These are phyloP conservation scores for Phaethon lepturus DNA, from an alignment of 2,113 vertebrate genomes.

Conservation along the genomic window DNA sequence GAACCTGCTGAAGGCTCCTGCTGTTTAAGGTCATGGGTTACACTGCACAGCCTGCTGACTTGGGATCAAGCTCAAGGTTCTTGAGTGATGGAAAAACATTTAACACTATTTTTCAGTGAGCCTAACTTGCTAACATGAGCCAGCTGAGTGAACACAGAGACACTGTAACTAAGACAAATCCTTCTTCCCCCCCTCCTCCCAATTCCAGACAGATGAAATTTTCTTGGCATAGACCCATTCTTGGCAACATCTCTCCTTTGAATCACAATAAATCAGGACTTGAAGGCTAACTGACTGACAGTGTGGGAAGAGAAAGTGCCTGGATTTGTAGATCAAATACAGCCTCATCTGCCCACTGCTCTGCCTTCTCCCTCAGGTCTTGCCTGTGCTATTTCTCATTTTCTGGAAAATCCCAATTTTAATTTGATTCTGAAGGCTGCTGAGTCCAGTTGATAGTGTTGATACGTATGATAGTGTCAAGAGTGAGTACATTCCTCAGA, in stretches of 20 bases:
- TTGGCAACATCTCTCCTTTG: conserved; percentile 74
- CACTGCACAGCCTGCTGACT: conserved; percentile 67
- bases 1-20: conserved; percentile 35
- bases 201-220: conserved; percentile 97
- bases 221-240: conserved; percentile 85
- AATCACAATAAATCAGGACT: conserved; percentile 72
- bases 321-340: neutral
- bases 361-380: neutral
- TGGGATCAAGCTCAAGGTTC: conserved; percentile 72
- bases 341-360: neutral
- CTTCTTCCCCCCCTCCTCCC: conserved; percentile 77
- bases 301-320: neutral
- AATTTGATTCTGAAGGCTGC: neutral
- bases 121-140: conserved; percentile 68
- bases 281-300: conserved; percentile 45
- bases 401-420: neutral
- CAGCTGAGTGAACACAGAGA: conserved; percentile 83
- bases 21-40: conserved; percentile 62
- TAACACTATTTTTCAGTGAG: conserved; percentile 78
- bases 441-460: conserved; percentile 29
- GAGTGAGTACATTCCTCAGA: conserved; percentile 64
- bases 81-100: conserved; percentile 77
- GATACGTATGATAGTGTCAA: neutral
- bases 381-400: neutral
- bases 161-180: conserved; percentile 84